Conservation (phyloP, 1,140 invertebrate genomes). For the Harlomillsia oculata region DNA sequence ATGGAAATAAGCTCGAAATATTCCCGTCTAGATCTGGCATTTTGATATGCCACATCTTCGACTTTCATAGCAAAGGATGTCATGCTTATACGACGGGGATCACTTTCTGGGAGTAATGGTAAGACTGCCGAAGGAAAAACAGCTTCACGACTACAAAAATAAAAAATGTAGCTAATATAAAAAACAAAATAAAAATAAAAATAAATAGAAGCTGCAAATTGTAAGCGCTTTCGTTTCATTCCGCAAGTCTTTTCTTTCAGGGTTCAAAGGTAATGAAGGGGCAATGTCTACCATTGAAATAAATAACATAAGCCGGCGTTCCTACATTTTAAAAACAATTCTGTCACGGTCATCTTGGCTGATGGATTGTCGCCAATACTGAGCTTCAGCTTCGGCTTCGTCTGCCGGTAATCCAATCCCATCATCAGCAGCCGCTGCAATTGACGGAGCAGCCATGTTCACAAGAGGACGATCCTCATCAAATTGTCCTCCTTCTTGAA, state of each 20-base stretch:
- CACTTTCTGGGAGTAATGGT: background rate
- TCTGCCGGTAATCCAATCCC: background rate
- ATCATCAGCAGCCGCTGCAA: conserved; percentile 1
- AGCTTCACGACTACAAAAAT: conserved; percentile 10
- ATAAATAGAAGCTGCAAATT: conserved; percentile 5
- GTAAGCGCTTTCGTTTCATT: conserved; percentile 13
- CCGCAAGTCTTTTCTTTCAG: conserved; percentile 12
- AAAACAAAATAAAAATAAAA: background rate
- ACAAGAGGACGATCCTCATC: background rate
- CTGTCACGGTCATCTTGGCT: background rate
- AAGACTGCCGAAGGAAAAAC: background rate
- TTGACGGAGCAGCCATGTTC: background rate
- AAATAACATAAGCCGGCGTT: background rate
- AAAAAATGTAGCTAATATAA: conserved; percentile 3
- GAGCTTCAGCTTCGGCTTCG: conserved; percentile 5
- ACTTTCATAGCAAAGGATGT: background rate
- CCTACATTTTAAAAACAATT: conserved; percentile 8
- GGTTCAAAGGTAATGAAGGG: too few relatives aligned
- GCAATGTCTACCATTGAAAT: too few relatives aligned
- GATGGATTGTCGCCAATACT: conserved; percentile 7
- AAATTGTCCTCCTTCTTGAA: background rate
- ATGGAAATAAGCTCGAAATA: conserved; percentile 9
- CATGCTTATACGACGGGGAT: background rate
- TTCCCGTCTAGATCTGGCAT: background rate
- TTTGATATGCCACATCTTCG: conserved; percentile 1